Evolutionary conservation across 2,797 vertebrate genomes (phyloP).

Genomic region (Clarias platycephalus): DNA sequence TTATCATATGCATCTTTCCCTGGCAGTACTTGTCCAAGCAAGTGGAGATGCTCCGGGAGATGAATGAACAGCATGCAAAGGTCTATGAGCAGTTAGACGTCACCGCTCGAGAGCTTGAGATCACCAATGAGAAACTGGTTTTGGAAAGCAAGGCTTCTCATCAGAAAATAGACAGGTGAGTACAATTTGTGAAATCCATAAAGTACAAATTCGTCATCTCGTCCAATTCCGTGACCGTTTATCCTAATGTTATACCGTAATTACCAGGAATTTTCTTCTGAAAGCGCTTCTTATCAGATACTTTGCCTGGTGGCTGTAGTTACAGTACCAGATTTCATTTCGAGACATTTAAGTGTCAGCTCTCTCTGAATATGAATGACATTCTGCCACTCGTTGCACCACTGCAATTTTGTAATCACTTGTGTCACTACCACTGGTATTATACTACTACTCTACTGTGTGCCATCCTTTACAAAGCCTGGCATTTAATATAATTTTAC

Average conservation of each 20-base stretch:
- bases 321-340: neutral
- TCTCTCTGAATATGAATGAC: neutral
- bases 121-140: slow-evolving; percentile 92
- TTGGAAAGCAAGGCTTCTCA: slow-evolving; percentile 93
- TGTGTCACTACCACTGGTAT: neutral
- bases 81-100: slow-evolving; percentile 97
- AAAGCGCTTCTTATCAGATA: neutral
- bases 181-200: neutral
- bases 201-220: neutral
- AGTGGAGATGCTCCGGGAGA: slow-evolving; percentile 87
- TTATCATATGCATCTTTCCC: neutral
- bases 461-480: neutral
- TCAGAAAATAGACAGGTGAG: slow-evolving; percentile 93
- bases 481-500: neutral
- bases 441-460: neutral
- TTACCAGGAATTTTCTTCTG: neutral
- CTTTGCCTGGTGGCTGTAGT: neutral
- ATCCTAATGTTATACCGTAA: neutral
- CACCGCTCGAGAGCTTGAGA: slow-evolving; percentile 90
- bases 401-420: neutral
- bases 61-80: slow-evolving; percentile 95
- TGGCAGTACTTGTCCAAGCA: slow-evolving; percentile 92
- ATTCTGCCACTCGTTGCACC: neutral
- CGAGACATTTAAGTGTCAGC: neutral
- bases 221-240: neutral